Conservation (phyloP, 1,140 invertebrate genomes). For the Chymomyza costata region DNA sequence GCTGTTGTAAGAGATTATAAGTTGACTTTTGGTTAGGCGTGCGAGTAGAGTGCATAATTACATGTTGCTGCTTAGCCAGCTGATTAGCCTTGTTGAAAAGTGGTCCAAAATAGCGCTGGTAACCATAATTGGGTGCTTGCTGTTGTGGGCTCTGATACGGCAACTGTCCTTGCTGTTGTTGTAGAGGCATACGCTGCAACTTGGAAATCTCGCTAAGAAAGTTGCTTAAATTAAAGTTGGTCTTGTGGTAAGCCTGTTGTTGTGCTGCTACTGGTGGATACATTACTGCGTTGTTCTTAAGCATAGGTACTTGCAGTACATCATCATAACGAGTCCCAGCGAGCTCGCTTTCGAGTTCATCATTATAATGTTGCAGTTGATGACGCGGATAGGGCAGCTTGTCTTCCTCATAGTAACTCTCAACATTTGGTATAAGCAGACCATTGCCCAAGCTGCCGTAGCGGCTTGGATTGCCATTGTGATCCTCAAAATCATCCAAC, state of each 20-base stretch:
- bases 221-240: constrained; percentile 39
- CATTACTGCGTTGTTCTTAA: constrained; percentile 13
- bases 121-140: constrained; percentile 3
- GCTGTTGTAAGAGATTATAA: too few relatives aligned
- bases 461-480: constrained; percentile 45
- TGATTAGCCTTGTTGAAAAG: constrained; percentile 20
- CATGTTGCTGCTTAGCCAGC: background rate
- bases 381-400: constrained; percentile 10
- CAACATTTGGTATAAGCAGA: constrained; percentile 10
- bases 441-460: constrained; percentile 40
- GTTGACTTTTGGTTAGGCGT: too few relatives aligned
- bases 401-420: background rate
- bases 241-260: constrained; percentile 12
- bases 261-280: background rate
- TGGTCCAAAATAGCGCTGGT: constrained; percentile 25
- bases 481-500: constrained; percentile 46
- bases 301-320: constrained; percentile 19
- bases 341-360: background rate
- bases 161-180: background rate
- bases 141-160: constrained; percentile 3
- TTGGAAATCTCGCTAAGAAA: constrained; percentile 39
- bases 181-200: constrained; percentile 28
- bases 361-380: background rate
- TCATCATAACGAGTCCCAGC: background rate
- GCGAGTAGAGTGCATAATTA: too few relatives aligned